Percentiles rank a stretch among this genome's conserved stretches.
Evolutionary conservation across 2,797 vertebrate species (phyloP).

Genomic region (Thalassophryne amazonica): DNA sequence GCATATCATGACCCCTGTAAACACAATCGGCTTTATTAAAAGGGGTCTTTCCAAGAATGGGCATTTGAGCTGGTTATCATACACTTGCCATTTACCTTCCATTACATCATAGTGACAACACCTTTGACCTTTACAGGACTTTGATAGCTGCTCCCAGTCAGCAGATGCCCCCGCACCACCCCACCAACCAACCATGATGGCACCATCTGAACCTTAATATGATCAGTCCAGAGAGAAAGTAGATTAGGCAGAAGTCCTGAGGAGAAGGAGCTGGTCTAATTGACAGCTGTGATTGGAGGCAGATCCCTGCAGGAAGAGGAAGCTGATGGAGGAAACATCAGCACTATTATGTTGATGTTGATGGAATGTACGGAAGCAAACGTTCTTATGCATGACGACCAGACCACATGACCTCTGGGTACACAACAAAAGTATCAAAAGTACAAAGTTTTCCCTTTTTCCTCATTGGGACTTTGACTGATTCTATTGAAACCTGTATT

Average conservation of each 20-base stretch:
- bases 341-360: conserved; percentile 79
- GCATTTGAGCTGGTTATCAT: too few relatives aligned
- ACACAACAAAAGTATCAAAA: not conserved
- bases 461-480: not conserved
- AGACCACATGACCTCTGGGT: conserved; percentile 6
- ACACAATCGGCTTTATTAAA: too few relatives aligned
- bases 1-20: too few relatives aligned
- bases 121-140: conserved; percentile 15
- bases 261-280: conserved; percentile 87
- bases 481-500: not conserved
- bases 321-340: conserved; percentile 88
- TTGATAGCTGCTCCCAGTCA: conserved; percentile 46
- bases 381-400: conserved; percentile 56
- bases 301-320: conserved; percentile 85
- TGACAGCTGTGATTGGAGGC: conserved; percentile 92
- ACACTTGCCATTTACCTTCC: conserved; percentile 18
- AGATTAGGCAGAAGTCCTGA: conserved; percentile 88
- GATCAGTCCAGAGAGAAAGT: conserved; percentile 89
- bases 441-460: not conserved
- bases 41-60: too few relatives aligned
- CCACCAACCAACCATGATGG: conserved; percentile 55
- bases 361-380: conserved; percentile 72
- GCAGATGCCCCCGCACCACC: conserved; percentile 40
- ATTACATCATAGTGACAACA: conserved; percentile 20
- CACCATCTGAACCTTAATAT: conserved; percentile 85